A percentile compares a stretch with the other conserved stretches of the same genome.
Evolutionary conservation across 2,113 vertebrate genomes (phyloP).

Genomic region (Lophius piscatorius): DNA sequence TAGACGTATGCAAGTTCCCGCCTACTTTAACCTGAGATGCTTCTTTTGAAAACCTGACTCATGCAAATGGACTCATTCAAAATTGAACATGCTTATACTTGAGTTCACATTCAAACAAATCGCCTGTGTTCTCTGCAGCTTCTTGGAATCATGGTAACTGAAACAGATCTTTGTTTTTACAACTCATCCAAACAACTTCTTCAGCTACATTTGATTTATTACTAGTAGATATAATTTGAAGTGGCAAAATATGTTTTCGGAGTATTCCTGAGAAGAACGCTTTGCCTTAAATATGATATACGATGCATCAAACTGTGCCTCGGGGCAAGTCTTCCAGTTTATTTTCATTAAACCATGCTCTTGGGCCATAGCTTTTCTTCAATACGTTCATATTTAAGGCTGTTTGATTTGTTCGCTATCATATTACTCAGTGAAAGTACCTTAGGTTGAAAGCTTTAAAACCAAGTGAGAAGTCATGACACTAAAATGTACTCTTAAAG

Average conservation of each 20-base stretch:
- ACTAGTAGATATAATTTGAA: constrained; percentile 24
- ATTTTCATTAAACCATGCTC: constrained; percentile 51
- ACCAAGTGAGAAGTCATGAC: constrained; percentile 58
- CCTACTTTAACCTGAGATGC: too few species aligned
- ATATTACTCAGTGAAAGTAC: constrained; percentile 26
- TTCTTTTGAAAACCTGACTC: too few species aligned
- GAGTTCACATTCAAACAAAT: background rate
- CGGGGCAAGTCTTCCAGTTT: constrained; percentile 39
- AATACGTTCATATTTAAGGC: constrained; percentile 41
- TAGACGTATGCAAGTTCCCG: too few species aligned
- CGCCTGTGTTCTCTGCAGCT: constrained; percentile 1
- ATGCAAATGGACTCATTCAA: too few species aligned
- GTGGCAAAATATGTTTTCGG: constrained; percentile 51
- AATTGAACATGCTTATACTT: too few species aligned
- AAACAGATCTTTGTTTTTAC: constrained; percentile 13
- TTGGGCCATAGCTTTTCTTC: constrained; percentile 18
- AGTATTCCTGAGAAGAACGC: constrained; percentile 34
- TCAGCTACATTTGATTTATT: constrained; percentile 33
- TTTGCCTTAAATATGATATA: constrained; percentile 41
- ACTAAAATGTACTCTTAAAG: constrained; percentile 52
- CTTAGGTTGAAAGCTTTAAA: constrained; percentile 49
- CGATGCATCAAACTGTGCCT: constrained; percentile 43
- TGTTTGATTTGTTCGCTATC: constrained; percentile 39
- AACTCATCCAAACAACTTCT: constrained; percentile 1
- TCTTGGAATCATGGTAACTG: constrained; percentile 2